Evolutionary conservation across 2,797 vertebrate species (phyloP).

Genomic region (Alfaro cultratus): DNA sequence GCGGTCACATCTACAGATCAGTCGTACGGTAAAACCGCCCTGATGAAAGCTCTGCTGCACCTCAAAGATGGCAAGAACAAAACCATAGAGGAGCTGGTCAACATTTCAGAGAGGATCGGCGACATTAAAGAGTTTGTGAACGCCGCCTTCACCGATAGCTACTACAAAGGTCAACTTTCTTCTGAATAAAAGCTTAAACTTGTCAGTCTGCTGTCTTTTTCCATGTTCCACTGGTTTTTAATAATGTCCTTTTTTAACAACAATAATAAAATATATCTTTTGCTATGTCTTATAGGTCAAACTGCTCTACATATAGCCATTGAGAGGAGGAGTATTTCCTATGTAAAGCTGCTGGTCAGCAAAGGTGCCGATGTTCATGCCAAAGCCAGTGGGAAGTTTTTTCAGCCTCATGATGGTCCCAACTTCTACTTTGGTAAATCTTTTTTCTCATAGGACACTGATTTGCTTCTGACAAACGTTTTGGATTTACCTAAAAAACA

Average conservation of each 20-base stretch:
- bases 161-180: conserved; percentile 87
- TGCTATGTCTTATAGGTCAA: conserved; percentile 82
- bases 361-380: conserved; percentile 90
- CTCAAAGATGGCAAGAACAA: conserved; percentile 85
- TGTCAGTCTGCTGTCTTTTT: background rate
- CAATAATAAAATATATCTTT: background rate
- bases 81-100: conserved; percentile 86
- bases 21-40: conserved; percentile 88
- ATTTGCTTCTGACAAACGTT: no score
- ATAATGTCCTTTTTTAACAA: background rate
- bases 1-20: conserved; percentile 77
- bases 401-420: conserved; percentile 86
- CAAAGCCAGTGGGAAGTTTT: conserved; percentile 91
- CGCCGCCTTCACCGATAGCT: conserved; percentile 84
- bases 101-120: conserved; percentile 85
- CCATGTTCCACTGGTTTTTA: background rate
- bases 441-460: no score
- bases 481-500: background rate
- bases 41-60: conserved; percentile 94
- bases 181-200: background rate
- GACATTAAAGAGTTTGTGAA: conserved; percentile 89
- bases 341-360: conserved; percentile 88
- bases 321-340: conserved; percentile 88
- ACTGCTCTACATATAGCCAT: conserved; percentile 95
- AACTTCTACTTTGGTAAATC: conserved; percentile 93